Conservation (phyloP, 2,888 invertebrate species). For the Drosophila longiperda region DNA sequence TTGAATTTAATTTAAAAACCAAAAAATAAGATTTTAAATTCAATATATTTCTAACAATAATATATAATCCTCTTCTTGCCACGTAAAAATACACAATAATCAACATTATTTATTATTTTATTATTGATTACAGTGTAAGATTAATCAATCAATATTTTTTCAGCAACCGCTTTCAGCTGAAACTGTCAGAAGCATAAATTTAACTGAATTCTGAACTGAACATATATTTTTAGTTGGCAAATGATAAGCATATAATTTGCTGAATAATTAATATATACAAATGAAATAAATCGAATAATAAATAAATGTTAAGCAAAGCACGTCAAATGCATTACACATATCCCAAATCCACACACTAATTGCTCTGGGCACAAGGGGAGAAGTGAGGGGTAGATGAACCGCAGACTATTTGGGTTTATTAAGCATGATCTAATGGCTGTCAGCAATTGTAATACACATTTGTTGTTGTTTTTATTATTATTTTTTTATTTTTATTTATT, state of each 20-base stretch:
- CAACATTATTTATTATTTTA: not conserved
- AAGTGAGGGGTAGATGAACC: constrained; percentile 37
- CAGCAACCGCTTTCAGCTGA: constrained; percentile 14
- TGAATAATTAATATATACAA: constrained; percentile 63
- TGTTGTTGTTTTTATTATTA: not conserved
- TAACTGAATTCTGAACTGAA: constrained; percentile 25
- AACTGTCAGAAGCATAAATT: constrained; percentile 56
- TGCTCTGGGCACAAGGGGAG: constrained; percentile 22
- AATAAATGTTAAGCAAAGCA: constrained; percentile 30
- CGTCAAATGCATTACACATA: constrained; percentile 13
- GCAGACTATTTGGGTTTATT: constrained; percentile 77
- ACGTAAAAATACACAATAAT: not conserved
- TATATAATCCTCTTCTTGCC: too few relatives aligned
- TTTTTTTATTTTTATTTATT: not conserved
- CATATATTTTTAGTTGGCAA: constrained; percentile 35
- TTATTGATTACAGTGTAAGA: constrained; percentile 2
- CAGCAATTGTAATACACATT: constrained; percentile 27
- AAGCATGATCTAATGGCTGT: constrained; percentile 70
- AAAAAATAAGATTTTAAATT: not conserved
- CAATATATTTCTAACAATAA: not conserved
- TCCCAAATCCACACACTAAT: constrained; percentile 31
- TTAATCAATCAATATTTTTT: constrained; percentile 5
- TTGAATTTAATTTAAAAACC: not conserved
- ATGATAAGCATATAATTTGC: constrained; percentile 53
- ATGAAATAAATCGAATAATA: constrained; percentile 47